Base-by-base conservation (phyloP, 2,113 vertebrate genomes). In the Leptobrachium leishanense region DNA sequence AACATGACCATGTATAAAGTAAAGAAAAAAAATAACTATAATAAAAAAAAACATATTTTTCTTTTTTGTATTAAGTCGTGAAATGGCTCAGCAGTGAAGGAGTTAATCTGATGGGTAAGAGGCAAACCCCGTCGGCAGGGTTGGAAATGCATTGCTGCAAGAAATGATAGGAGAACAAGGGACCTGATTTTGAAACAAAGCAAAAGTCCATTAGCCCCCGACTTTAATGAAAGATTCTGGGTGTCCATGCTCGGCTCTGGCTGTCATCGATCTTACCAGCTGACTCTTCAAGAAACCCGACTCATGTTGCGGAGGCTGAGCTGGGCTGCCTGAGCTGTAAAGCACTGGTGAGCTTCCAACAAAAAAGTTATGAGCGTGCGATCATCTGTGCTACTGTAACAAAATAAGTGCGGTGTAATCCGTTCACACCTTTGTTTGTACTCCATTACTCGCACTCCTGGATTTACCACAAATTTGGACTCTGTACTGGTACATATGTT, bases 211-310 rank as follows among this genome's bases (percentile, higher is more conserved):
- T 5, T 31, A 31, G 20, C 5, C 20, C 10, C 10, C 39, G 7
- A 12, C 39, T 15, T 2, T 20, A 2, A 65, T 12, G n/a, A 2
- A 3, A 39, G 20, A 75, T 41, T 50, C 74, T 40, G 6, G 74
- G 46, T 76, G 5, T 42, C 39, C 41, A 50, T 43, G 53, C 44
- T 39, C 5, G 43, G 62, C 46, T 31, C n/a, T 6, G 31, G 41
- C 72, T 74, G 57, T 75, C 74, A 66, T 66, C 62, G 9, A 13
- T 42, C 64, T 44, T 39, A 68, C 8, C 74, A 68, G 39, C 46
- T 13, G 15, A 12, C 6, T 46, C 11, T 15, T 69, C 11, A 43
- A 46, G 43, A 59, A 59, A 59, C 10, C 11, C 13, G 11, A 59
- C 11, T 59, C 55, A 8, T 5, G 68, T 43, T 69, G 15, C 40